Percentiles rank a stretch among this genome's conserved stretches.
These are phyloP conservation scores for Podargus strigoides DNA, from an alignment of 2,797 vertebrate species.

Conservation along the genomic window DNA sequence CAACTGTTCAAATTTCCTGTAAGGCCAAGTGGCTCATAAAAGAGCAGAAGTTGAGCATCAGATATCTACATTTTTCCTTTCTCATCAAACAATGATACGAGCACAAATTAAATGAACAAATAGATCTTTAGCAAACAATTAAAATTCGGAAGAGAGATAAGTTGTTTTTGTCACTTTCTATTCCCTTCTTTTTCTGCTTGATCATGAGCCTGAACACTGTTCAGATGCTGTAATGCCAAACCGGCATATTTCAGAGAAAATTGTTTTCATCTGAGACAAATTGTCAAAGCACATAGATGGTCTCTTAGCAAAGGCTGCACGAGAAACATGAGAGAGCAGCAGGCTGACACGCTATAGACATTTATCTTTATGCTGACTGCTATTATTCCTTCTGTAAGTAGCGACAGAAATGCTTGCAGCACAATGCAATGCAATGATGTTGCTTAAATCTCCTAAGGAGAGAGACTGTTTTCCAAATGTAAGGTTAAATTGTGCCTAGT, in stretches of 20 bases:
- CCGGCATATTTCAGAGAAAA: not conserved
- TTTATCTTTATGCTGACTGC: not conserved
- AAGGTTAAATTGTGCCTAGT: not conserved
- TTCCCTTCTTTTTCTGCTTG: not conserved
- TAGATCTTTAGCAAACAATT: not conserved
- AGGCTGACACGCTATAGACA: not conserved
- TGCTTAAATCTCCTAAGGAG: not conserved
- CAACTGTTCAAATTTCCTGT: not conserved
- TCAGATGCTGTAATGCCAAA: not conserved
- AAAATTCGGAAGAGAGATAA: not conserved
- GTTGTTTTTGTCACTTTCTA: not conserved
- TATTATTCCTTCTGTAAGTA: not conserved
- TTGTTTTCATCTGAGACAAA: not conserved
- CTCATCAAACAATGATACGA: not conserved
- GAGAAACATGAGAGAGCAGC: not conserved
- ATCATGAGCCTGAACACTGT: not conserved
- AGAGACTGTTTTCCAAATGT: not conserved
- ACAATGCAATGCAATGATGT: not conserved
- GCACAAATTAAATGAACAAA: not conserved
- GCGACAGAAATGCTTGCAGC: not conserved
- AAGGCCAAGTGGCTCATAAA: not conserved
- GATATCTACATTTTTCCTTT: slow-evolving; percentile 1
- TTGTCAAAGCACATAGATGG: not conserved
- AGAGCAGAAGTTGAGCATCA: not conserved
- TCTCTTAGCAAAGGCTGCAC: not conserved